These are phyloP conservation scores for Halyomorpha halys DNA, from an alignment of 1,140 invertebrate genomes.

Conservation along the genomic window DNA sequence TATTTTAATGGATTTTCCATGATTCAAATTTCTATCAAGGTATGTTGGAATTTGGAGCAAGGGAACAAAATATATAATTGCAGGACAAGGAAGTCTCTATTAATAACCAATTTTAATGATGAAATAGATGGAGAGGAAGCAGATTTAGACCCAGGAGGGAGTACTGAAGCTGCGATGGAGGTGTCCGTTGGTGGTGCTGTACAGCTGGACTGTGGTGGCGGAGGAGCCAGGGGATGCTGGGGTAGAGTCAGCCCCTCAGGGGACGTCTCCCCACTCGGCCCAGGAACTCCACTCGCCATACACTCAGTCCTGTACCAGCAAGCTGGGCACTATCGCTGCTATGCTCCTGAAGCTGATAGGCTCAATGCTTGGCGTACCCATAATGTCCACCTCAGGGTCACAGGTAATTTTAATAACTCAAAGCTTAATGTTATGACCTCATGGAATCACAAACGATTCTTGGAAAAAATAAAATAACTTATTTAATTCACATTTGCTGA, in stretches of 20 bases:
- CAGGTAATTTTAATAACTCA: slow-evolving; percentile 37
- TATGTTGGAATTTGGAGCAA: too few species aligned
- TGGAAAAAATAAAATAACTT: too few species aligned
- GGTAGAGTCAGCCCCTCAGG: slow-evolving; percentile 32
- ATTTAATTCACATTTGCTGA: too few species aligned
- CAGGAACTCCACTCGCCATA: slow-evolving; percentile 47
- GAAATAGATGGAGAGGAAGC: slow-evolving; percentile 44
- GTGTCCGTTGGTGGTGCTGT: slow-evolving; percentile 73
- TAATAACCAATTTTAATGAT: too few species aligned
- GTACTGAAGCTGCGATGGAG: slow-evolving; percentile 43
- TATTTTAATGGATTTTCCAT: too few species aligned
- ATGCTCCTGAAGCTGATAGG: slow-evolving; percentile 48
- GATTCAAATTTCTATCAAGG: too few species aligned
- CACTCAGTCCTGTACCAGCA: slow-evolving; percentile 65
- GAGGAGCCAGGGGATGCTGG: slow-evolving; percentile 48
- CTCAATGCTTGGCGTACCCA: slow-evolving; percentile 41
- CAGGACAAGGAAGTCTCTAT: too few species aligned
- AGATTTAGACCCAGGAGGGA: slow-evolving; percentile 38
- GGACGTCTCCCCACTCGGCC: slow-evolving; percentile 38
- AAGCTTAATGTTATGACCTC: too few species aligned
- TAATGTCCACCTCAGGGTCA: slow-evolving; percentile 45
- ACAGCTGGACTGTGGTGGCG: slow-evolving; percentile 69
- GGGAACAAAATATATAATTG: too few species aligned
- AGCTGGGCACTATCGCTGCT: slow-evolving; percentile 62
- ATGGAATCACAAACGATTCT: too few species aligned